These are phyloP conservation scores for Standfussiana lucernea DNA, from an alignment of 2,888 invertebrate genomes.

Conservation along the genomic window DNA sequence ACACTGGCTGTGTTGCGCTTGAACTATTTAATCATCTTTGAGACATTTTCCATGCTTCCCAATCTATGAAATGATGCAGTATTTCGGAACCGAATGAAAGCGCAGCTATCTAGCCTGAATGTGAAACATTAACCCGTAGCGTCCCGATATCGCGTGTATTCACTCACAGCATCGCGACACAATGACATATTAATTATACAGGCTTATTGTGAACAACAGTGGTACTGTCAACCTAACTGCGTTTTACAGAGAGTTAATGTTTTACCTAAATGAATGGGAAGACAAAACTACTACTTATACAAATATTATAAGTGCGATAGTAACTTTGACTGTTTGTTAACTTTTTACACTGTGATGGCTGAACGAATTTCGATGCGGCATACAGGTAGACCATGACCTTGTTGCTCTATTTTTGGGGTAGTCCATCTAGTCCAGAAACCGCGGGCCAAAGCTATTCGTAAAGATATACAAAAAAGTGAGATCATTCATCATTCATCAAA, in stretches of 20 bases:
- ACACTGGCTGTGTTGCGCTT: too few relatives aligned
- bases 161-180: constrained; percentile 30
- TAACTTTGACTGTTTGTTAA: not conserved
- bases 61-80: not conserved
- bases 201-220: constrained; percentile 34
- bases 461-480: too few relatives aligned
- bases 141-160: constrained; percentile 33
- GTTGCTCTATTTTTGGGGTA: too few relatives aligned
- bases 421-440: too few relatives aligned
- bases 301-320: not conserved
- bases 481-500: too few relatives aligned
- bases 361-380: not conserved
- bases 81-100: constrained; percentile 23
- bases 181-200: constrained; percentile 47
- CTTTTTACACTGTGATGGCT: not conserved
- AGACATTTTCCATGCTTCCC: not conserved
- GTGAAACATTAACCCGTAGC: constrained; percentile 27
- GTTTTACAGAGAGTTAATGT: not conserved
- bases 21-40: not conserved
- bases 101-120: not conserved
- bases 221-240: not conserved
- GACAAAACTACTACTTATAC: not conserved
- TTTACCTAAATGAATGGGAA: not conserved
- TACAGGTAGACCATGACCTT: not conserved
- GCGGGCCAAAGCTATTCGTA: too few relatives aligned